A percentile compares a stretch with the other conserved stretches of the same genome.
phyloP scores from a whole-genome alignment of 2,113 vertebrate genomes.

The Acrocephalus kingi region DNA sequence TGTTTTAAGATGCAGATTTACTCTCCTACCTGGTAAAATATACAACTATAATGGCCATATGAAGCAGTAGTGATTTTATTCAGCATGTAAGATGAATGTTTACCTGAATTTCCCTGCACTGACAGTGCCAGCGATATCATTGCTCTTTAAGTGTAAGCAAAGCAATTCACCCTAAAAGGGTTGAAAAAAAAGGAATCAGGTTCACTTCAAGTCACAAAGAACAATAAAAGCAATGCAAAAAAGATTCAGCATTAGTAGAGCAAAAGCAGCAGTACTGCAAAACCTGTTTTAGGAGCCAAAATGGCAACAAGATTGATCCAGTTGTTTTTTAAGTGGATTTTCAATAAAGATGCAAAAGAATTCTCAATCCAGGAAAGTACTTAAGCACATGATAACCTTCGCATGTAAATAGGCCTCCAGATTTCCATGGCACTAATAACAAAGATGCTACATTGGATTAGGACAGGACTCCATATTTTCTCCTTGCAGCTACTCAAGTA shows the following conservation, averaged over 20 bases:
- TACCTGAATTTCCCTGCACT: not conserved
- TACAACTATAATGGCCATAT: not conserved
- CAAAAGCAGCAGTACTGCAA: not conserved
- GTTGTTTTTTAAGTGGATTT: not conserved
- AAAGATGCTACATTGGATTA: not conserved
- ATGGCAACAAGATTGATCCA: not conserved
- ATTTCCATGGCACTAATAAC: conserved; percentile 12
- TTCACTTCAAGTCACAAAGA: not conserved
- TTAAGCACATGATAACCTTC: not conserved
- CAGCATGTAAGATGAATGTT: not conserved
- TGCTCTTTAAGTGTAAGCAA: not conserved
- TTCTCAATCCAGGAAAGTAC: not conserved
- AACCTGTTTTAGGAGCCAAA: not conserved
- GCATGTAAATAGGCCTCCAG: not conserved
- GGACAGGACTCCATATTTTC: not conserved
- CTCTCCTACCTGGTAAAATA: not conserved
- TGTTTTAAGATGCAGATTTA: not conserved
- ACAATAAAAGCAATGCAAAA: not conserved
- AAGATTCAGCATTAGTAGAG: not conserved
- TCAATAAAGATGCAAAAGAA: conserved; percentile 4
- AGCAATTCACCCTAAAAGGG: not conserved
- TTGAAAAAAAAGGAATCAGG: rapidly evolving
- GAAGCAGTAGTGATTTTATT: not conserved
- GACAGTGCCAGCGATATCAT: not conserved
- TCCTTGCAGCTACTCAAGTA: not conserved